Base-by-base conservation (phyloP, 2,797 vertebrate species). In the Dermochelys coriacea region DNA sequence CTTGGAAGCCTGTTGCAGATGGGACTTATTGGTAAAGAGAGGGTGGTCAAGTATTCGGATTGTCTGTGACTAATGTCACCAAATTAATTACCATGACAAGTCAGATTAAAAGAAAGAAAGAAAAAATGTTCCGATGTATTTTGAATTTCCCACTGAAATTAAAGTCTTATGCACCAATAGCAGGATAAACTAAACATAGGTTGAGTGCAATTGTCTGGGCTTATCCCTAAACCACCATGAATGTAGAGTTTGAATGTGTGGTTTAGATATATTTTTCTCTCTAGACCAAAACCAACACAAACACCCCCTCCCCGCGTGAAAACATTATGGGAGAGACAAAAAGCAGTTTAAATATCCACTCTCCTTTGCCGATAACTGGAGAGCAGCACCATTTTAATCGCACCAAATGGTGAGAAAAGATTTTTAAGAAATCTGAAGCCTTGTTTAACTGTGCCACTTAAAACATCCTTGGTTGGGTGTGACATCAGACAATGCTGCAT, bases 31-130 rank as follows among this genome's bases (percentile, higher is more conserved):
- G 25, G 92, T 34, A 41, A 84, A 92, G 64, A 83, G 85, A 87
- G 80, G 92, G 0, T 0, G 79, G 54, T n/a, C 81, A 77, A 5
- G 5, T 10, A 49, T 16, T 1, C 0, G 23, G 19, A 94, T 82
- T 59, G 86, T 7, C 2, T n/a, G n/a, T 49, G 93, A 83, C 80
- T 95, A 71, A 12, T 84, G 77, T 54, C 52, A 93, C 89, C 86
- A 64, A 64, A 80, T 47, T 25, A 83, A 78, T 86, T 86, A 93
- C 68, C 51, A 54, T 1, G 3, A 90, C 52, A 61, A 95, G 80
- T 51, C 59, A 89, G 75, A 91, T 82, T 31, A 61, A 49, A 90
- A 71, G 80, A 8, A 92, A 81, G 80, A 81, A 9, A 68, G 85
- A 45, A 94, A 94, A 85, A 68, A 51, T 21, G 75, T 88, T 81